Evolutionary conservation across 2,113 vertebrate genomes (phyloP), one percentile per base, ranked within the genome.

Genomic region (Spilogale gracilis): DNA sequence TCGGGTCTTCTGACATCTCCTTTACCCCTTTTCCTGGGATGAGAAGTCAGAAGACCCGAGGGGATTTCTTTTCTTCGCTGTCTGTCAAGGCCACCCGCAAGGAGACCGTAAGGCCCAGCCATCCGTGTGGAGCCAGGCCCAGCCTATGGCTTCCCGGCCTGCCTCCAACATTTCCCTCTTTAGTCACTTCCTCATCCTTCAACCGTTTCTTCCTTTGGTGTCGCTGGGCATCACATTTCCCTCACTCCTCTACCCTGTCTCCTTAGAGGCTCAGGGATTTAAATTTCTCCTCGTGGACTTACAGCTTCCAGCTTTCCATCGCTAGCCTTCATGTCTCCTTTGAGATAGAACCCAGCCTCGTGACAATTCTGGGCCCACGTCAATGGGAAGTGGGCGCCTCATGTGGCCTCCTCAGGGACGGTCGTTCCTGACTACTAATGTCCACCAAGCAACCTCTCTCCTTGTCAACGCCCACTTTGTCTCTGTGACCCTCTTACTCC

Each of bases 141-240:
- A n/a, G 25, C 45, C 1, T 16, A 52, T 38, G 32, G n/a, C 8
- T 74, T 27, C 20, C 50, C 83, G 30, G 30, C 43, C 9, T 58
- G 63, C 43, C 58, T 71, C 21, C 25, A 43, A 67, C 38, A 13
- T 61, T 89, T n/a, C 27, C 61, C 50, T 69, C 71, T 74, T 89
- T 54, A 95, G 27, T 76, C 54, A 13, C 38, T 71, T 83, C 45
- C 48, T 79, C 0, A 0, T 18, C 82, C 63, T 95, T 63, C 38
- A 85, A 61, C 17, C 8, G 56, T 63, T 92, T 80, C n/a, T 96
- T 91, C 58, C 14, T 81, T 92, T 87, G 30, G 45, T 83, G 74
- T 97, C 56, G n/a, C 61, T 89, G 63, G 32, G 23, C 43, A 52
- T 18, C 30, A 81, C 81, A 52, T 88, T 93, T 80, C 52, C 13